These are phyloP conservation scores for Lordiphosa stackelbergi DNA, from an alignment of 1,140 invertebrate species.

Conservation along the genomic window DNA sequence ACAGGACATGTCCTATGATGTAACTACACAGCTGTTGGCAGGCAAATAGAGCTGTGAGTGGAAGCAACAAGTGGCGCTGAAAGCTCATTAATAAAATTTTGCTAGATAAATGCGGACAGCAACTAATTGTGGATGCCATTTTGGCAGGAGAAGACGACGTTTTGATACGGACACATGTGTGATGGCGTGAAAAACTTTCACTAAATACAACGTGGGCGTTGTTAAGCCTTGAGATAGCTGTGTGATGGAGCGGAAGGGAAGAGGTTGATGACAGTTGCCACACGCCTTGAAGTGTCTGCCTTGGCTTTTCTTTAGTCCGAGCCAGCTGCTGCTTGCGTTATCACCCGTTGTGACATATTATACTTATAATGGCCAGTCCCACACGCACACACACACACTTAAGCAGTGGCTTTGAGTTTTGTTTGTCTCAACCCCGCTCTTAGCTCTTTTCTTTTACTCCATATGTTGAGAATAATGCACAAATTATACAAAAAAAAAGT, in stretches of 20 bases:
- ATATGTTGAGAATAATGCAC: slow-evolving; percentile 67
- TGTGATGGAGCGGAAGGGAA: neutral
- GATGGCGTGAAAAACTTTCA: slow-evolving; percentile 22
- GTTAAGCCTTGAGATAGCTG: slow-evolving; percentile 18
- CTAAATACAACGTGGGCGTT: slow-evolving; percentile 39
- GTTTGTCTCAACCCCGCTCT: slow-evolving; percentile 36
- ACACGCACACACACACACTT: slow-evolving; percentile 14
- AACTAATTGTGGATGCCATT: slow-evolving; percentile 59
- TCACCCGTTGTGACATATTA: slow-evolving; percentile 69
- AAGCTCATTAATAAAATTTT: slow-evolving; percentile 46
- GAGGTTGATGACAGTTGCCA: slow-evolving; percentile 27
- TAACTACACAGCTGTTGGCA: slow-evolving; percentile 38
- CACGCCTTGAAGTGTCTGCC: slow-evolving; percentile 50
- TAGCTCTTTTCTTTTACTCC: slow-evolving; percentile 23
- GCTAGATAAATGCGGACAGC: slow-evolving; percentile 41
- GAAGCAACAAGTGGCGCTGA: slow-evolving; percentile 48
- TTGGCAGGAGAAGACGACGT: slow-evolving; percentile 30
- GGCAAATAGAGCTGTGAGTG: slow-evolving; percentile 20
- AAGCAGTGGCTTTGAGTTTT: slow-evolving; percentile 41
- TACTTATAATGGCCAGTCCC: slow-evolving; percentile 62
- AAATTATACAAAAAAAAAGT: slow-evolving; percentile 51
- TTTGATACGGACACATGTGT: slow-evolving; percentile 4
- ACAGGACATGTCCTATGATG: slow-evolving; percentile 16
- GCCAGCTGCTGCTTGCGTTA: slow-evolving; percentile 47
- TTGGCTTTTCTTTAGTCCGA: slow-evolving; percentile 41